A percentile compares a stretch with the other conserved stretches of the same genome.
Evolutionary conservation across 2,888 invertebrate genomes (phyloP).

Genomic region (Drosophila monieri): DNA sequence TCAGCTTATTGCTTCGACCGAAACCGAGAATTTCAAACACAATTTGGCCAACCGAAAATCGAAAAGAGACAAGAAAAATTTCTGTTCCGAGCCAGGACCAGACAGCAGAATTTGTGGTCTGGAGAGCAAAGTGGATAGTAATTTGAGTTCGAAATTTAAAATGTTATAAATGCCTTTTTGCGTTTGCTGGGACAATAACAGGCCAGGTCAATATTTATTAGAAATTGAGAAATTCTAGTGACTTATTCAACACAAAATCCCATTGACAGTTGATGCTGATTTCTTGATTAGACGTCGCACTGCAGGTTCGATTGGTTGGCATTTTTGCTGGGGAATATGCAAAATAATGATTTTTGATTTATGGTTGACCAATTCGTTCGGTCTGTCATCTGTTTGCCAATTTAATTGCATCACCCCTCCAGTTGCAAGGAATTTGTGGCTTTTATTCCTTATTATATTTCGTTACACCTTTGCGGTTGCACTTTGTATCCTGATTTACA

Average conservation of each 20-base stretch:
- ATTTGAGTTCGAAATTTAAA: constrained; percentile 34
- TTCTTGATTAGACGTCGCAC: constrained; percentile 33
- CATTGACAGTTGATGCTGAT: constrained; percentile 55
- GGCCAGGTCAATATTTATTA: constrained; percentile 40
- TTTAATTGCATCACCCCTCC: constrained; percentile 55
- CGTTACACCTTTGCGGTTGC: constrained; percentile 14
- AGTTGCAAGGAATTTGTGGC: constrained; percentile 11
- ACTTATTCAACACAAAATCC: constrained; percentile 55
- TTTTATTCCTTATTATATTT: constrained; percentile 12
- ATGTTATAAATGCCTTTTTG: constrained; percentile 31
- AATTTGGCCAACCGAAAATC: constrained; percentile 44
- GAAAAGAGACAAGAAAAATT: constrained; percentile 20
- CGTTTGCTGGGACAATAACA: constrained; percentile 11
- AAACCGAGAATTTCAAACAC: constrained; percentile 46
- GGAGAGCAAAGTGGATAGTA: constrained; percentile 20
- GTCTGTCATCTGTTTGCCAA: constrained; percentile 26
- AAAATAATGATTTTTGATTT: constrained; percentile 52
- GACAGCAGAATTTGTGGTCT: constrained; percentile 39
- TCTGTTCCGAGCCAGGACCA: constrained; percentile 23
- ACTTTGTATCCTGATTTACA: constrained; percentile 1
- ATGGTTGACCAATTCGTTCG: constrained; percentile 21
- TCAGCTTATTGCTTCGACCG: constrained; percentile 55
- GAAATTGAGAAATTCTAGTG: constrained; percentile 25
- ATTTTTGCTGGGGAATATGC: constrained; percentile 12
- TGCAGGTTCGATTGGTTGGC: constrained; percentile 12